Evolutionary conservation across 2,888 invertebrate genomes (phyloP), one percentile per base, ranked within the genome.

Genomic region (Synanthedon vespiformis): DNA sequence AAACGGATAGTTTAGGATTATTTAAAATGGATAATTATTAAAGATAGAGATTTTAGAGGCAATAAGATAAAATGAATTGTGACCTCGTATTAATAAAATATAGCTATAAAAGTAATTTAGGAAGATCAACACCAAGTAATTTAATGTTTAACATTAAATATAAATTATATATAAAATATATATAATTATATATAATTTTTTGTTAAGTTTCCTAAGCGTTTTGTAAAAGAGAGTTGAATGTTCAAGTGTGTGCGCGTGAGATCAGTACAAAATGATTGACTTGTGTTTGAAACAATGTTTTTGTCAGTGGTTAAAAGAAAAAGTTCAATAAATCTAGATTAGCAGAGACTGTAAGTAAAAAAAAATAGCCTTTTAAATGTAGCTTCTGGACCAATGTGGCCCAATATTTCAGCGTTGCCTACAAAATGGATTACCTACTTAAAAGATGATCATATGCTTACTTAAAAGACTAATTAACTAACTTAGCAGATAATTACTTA

Each of bases 61-160:
- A 34, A 52, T 52, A 49, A 48, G 50, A 2, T 40, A 34, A n/a
- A n/a, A 50, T 10, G 40, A 49, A 40, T 47, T 50, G 54, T 53
- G 55, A 55, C 55, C 55, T 54, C 55, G 48, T 58, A 34, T 34
- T 34, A 55, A 58, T 51, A 22, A 34, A 63, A 65, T 57, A 58
- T 66, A 63, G 67, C 66, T 57, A 61, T 73, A 71, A 71, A 72
- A 68, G 49, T 54, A 56, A 56, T 68, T 70, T 78, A 82, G 77
- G 76, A 76, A 82, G 70, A 67, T 77, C 71, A 81, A 84, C 84
- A 84, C 84, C 84, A 84, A 84, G 70, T 83, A 81, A 74, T 70
- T 71, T 73, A 81, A 74, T 70, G 70, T 73, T 80, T 79, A 74
- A 67, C 58, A 65, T 67, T 72, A 64, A 67, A 65, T 59, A 58